Percentiles rank a stretch among this genome's conserved stretches.
These are phyloP conservation scores for Oncopeltus fasciatus DNA, from an alignment of 1,140 invertebrate genomes.

Conservation along the genomic window DNA sequence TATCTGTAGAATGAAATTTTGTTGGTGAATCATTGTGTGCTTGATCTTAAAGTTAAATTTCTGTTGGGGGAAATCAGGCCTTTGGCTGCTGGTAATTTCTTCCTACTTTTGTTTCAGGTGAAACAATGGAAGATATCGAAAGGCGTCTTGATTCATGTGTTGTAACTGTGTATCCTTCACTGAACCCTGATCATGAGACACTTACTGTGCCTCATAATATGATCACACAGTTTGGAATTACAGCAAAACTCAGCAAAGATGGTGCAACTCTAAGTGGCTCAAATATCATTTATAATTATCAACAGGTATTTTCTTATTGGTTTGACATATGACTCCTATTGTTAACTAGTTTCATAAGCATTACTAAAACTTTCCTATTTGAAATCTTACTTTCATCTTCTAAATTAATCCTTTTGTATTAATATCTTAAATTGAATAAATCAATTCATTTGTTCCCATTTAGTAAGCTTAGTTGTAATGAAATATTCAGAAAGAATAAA, in stretches of 20 bases:
- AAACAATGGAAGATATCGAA: neutral
- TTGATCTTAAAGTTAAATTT: too few relatives aligned
- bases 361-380: too few relatives aligned
- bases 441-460: too few relatives aligned
- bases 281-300: constrained; percentile 72
- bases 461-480: too few relatives aligned
- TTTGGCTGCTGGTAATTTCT: too few relatives aligned
- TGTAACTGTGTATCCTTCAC: constrained; percentile 78
- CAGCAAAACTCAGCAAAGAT: constrained; percentile 63
- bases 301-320: constrained; percentile 37
- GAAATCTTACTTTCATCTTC: too few relatives aligned
- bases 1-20: neutral
- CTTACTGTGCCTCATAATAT: constrained; percentile 60
- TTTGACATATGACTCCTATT: neutral
- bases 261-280: constrained; percentile 71
- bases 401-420: too few relatives aligned
- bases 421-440: too few relatives aligned
- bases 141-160: constrained; percentile 72
- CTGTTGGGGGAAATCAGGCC: too few relatives aligned
- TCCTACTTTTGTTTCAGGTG: neutral
- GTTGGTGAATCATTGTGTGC: too few relatives aligned
- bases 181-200: constrained; percentile 88
- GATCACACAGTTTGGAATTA: constrained; percentile 53
- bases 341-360: too few relatives aligned
- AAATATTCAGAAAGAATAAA: too few relatives aligned